A percentile compares a stretch with the other conserved stretches of the same genome.
phyloP scores from a whole-genome alignment of 1,140 invertebrate genomes.

The Triops cancriformis region DNA sequence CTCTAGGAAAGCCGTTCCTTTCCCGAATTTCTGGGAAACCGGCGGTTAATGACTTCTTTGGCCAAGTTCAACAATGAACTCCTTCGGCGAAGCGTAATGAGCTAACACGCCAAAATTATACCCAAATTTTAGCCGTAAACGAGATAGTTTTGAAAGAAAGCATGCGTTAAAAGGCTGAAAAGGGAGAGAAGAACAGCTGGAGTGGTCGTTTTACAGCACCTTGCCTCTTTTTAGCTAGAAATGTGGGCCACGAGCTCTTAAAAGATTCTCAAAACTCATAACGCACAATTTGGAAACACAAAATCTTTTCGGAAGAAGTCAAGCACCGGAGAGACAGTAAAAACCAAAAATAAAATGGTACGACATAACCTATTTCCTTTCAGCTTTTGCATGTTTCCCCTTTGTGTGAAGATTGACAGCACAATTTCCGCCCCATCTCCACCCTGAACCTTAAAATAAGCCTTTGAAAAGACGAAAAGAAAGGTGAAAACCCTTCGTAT shows the following conservation, averaged over 20 bases:
- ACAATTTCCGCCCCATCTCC: neutral
- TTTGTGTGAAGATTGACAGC: neutral
- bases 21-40: neutral
- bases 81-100: neutral
- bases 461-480: neutral
- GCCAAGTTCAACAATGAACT: slow-evolving; percentile 13
- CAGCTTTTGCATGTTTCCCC: neutral
- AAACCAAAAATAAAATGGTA: neutral
- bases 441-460: neutral
- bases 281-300: too few species aligned
- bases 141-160: too few species aligned
- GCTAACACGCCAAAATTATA: neutral
- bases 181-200: too few species aligned
- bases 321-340: neutral
- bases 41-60: neutral
- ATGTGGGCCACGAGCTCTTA: too few species aligned
- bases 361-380: neutral
- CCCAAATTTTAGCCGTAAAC: neutral
- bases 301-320: neutral
- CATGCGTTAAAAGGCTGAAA: too few species aligned
- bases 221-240: too few species aligned
- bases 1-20: too few species aligned
- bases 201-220: too few species aligned
- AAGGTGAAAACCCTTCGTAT: neutral
- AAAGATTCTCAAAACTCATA: too few species aligned